Base-by-base conservation (phyloP, 2,797 vertebrate genomes). In the Chromobotia macracanthus region DNA sequence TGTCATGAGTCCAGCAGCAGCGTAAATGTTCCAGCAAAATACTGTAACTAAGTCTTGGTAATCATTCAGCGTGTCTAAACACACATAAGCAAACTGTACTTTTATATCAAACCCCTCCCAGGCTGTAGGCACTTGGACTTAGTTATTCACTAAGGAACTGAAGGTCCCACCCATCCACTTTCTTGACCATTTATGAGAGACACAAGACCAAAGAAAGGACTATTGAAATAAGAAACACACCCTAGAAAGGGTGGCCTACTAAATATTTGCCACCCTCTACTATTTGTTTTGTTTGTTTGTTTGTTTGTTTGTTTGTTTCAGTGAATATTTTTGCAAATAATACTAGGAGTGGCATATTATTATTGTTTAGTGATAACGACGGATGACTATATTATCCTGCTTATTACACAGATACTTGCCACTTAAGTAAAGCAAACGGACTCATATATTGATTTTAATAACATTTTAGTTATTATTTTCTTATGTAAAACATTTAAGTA, bases 111-210 rank as follows among this genome's bases (percentile, higher is more conserved):
- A 58, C 70, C n/a, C 56, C 64, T 77, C 72, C 58, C 25, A 35
- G 50, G 56, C 41, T 82, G 19, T 58, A 72, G 18, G 56, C 70
- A 48, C 31, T 19, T 21, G 11, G 61, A 63, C 74, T 72, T 18
- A 74, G 65, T 46, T 64, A 84, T 83, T 81, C 72, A 78, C 69
- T 28, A 23, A 83, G 78, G 74, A 87, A 63, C 8, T 23, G 64
- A 77, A 68, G 56, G 72, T 55, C 81, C 73, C 80, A 50, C 80
- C 75, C 53, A 63, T 72, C 46, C 13, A 13, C 46, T 83, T 46
- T 61, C 73, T 74, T 87, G 82, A 85, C 79, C 79, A 80, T 82
- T 82, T 23, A 12, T 2, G 4, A 86, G 84, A 71, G 73, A 23
- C 83, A 48, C 68, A 51, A 81, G 75, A n/a, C 9, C 38, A 41